phyloP scores from a whole-genome alignment of 2,888 invertebrate species.

The Cataglyphis altisquamis region DNA sequence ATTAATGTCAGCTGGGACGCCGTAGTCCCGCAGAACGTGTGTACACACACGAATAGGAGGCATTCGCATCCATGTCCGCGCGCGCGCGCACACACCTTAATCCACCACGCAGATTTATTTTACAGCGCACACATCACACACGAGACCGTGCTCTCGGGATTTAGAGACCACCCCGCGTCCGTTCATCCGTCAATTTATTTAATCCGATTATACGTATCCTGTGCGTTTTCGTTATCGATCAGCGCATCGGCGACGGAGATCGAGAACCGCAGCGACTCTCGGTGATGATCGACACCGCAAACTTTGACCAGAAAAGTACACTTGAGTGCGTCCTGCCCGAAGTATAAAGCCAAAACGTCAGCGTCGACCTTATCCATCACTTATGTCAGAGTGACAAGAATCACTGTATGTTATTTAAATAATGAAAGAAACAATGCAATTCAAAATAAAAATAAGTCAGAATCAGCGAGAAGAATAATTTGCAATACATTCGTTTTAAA shows the following conservation, averaged over 20 bases:
- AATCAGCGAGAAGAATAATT: neutral
- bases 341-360: slow-evolving; percentile 16
- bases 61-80: neutral
- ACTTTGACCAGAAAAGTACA: slow-evolving; percentile 33
- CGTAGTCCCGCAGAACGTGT: neutral
- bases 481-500: neutral
- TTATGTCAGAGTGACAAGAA: slow-evolving; percentile 11
- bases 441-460: neutral
- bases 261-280: slow-evolving; percentile 53
- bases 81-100: slow-evolving; percentile 67
- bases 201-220: slow-evolving; percentile 82
- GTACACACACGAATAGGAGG: neutral
- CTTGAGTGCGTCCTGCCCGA: neutral
- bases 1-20: slow-evolving; percentile 73
- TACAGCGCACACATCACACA: slow-evolving; percentile 78
- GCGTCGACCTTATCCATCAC: slow-evolving; percentile 8
- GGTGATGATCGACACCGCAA: slow-evolving; percentile 50
- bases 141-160: slow-evolving; percentile 71
- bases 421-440: too few species aligned
- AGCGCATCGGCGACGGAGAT: slow-evolving; percentile 60
- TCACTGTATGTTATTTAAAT: neutral
- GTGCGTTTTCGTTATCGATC: slow-evolving; percentile 79
- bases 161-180: slow-evolving; percentile 74
- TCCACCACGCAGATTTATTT: slow-evolving; percentile 81
- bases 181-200: slow-evolving; percentile 83